phyloP scores from a whole-genome alignment of 2,113 vertebrate genomes.

The Smithornis capensis region DNA sequence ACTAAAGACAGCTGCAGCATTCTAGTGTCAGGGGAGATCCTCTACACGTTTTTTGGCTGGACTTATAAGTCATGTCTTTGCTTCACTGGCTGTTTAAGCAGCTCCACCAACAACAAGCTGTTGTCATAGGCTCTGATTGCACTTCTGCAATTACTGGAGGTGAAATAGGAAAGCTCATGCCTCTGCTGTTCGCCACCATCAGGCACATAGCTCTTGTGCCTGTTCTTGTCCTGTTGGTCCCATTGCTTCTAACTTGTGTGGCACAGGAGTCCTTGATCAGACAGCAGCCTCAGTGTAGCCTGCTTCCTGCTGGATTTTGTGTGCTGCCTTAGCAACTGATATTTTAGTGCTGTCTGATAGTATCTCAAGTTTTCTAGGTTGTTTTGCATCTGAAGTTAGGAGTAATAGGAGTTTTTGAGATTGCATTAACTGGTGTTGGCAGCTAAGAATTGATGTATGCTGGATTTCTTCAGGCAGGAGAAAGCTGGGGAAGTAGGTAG shows the following conservation, averaged over 20 bases:
- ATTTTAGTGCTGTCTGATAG: background rate
- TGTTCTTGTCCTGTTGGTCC: background rate
- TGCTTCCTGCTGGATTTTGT: background rate
- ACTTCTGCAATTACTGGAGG: background rate
- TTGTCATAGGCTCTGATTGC: background rate
- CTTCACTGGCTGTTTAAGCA: background rate
- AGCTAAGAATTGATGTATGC: background rate
- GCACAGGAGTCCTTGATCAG: background rate
- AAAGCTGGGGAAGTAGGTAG: background rate
- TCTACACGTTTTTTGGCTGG: rapidly evolving
- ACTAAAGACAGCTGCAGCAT: background rate
- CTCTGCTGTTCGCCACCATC: background rate
- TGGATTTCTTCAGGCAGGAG: background rate
- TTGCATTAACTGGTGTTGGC: background rate
- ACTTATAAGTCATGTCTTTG: background rate
- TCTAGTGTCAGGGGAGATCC: background rate
- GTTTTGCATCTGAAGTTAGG: background rate
- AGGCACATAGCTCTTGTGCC: background rate
- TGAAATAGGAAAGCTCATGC: background rate
- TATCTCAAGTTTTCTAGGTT: background rate
- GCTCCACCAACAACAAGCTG: background rate
- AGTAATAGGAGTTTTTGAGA: background rate
- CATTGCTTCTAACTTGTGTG: background rate
- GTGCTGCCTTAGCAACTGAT: background rate
- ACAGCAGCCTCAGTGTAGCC: background rate